These are phyloP conservation scores for Endotricha flammealis DNA, from an alignment of 2,888 invertebrate genomes.

Conservation along the genomic window DNA sequence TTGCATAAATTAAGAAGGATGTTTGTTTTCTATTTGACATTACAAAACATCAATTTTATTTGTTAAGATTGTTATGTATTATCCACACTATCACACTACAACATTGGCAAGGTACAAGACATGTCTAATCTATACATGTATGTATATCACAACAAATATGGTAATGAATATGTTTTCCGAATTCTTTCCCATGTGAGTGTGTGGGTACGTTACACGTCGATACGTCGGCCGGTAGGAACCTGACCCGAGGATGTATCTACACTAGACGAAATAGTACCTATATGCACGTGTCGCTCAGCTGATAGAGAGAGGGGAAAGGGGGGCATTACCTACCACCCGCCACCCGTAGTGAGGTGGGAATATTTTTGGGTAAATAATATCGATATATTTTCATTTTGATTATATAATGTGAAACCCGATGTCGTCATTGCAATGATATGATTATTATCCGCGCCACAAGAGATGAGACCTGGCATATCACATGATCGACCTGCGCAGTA, in stretches of 20 bases:
- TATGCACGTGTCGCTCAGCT: constrained; percentile 73
- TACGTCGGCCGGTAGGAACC: constrained; percentile 6
- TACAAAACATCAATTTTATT: too few relatives aligned
- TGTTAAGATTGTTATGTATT: too few relatives aligned
- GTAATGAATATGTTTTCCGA: background rate
- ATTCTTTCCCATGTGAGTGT: background rate
- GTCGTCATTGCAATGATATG: too few relatives aligned
- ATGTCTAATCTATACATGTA: too few relatives aligned
- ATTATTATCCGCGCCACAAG: too few relatives aligned
- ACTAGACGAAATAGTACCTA: constrained; percentile 60
- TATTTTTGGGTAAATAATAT: constrained; percentile 15
- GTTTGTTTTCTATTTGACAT: too few relatives aligned
- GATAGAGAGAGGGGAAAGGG: constrained; percentile 56
- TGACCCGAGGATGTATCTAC: constrained; percentile 32
- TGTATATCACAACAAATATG: too few relatives aligned
- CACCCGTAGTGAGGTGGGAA: constrained; percentile 19
- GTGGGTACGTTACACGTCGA: background rate
- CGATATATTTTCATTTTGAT: constrained; percentile 13
- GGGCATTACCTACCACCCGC: constrained; percentile 42
- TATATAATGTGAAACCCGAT: constrained; percentile 8
- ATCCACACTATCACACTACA: too few relatives aligned
- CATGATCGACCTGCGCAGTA: too few relatives aligned
- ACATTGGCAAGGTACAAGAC: too few relatives aligned
- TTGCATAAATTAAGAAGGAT: too few relatives aligned
- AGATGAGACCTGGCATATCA: too few relatives aligned